Percentiles rank a stretch among this genome's conserved stretches.
phyloP scores from a whole-genome alignment of 2,113 vertebrate genomes.

The Vombatus ursinus region DNA sequence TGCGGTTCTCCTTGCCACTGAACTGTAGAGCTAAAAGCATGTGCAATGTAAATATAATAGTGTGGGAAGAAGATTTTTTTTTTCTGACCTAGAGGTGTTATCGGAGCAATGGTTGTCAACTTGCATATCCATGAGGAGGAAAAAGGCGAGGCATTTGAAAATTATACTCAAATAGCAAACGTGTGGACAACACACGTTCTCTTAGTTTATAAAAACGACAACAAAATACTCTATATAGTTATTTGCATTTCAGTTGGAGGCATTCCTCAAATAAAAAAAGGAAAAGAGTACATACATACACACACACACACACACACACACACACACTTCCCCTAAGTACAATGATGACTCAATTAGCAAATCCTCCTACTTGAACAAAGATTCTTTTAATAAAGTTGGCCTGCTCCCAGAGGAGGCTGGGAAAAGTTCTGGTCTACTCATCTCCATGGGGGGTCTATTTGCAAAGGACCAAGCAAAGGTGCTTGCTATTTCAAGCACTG shows the following conservation, averaged over 20 bases:
- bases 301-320: too few species aligned
- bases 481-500: not conserved
- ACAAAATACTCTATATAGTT: not conserved
- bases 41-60: slow-evolving; percentile 70
- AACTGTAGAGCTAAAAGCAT: slow-evolving; percentile 70
- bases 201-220: slow-evolving; percentile 59
- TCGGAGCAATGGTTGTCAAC: slow-evolving; percentile 63
- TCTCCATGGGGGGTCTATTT: not conserved
- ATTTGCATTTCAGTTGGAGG: not conserved
- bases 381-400: not conserved
- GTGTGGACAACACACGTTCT: slow-evolving; percentile 25
- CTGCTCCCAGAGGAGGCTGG: not conserved
- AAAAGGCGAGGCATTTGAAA: slow-evolving; percentile 54
- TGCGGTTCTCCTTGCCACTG: slow-evolving; percentile 67
- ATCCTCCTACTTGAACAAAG: not conserved
- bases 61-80: slow-evolving; percentile 36
- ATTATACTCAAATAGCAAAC: slow-evolving; percentile 52
- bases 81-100: slow-evolving; percentile 73
- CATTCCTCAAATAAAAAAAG: slow-evolving; percentile 20
- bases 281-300: not conserved
- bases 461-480: not conserved
- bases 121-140: slow-evolving; percentile 51
- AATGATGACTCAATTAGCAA: not conserved
- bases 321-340: not conserved
- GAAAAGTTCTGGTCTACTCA: not conserved